phyloP scores from a whole-genome alignment of 2,113 vertebrate species.

The Australoheros scitulus region DNA sequence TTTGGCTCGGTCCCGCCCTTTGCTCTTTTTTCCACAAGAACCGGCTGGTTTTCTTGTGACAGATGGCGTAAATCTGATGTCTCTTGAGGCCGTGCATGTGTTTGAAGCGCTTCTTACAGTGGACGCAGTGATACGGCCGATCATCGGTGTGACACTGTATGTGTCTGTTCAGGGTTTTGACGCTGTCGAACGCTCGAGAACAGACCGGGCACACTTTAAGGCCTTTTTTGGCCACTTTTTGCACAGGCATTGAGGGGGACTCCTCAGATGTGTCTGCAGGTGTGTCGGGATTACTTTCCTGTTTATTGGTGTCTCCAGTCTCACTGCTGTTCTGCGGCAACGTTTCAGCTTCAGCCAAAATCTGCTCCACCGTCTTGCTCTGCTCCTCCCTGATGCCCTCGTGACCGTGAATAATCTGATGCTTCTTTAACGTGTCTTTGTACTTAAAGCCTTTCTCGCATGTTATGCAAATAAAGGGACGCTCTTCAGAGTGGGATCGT shows the following conservation, averaged over 20 bases:
- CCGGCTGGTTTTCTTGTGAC: slow-evolving; percentile 67
- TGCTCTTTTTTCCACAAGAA: slow-evolving; percentile 61
- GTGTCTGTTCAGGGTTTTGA: slow-evolving; percentile 73
- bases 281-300: background rate
- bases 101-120: slow-evolving; percentile 76
- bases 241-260: accelerated
- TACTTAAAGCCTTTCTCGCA: slow-evolving; percentile 79
- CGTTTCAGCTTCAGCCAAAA: slow-evolving; percentile 60
- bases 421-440: slow-evolving; percentile 77
- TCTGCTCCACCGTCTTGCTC: slow-evolving; percentile 67
- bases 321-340: background rate
- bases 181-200: slow-evolving; percentile 55
- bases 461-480: slow-evolving; percentile 69
- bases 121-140: slow-evolving; percentile 71
- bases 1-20: slow-evolving; percentile 1
- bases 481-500: slow-evolving; percentile 71
- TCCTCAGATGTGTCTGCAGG: background rate
- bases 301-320: background rate
- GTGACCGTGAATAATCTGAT: slow-evolving; percentile 75
- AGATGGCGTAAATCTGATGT: slow-evolving; percentile 76
- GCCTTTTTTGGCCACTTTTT: slow-evolving; percentile 34
- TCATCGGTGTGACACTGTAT: slow-evolving; percentile 76
- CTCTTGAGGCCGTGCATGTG: slow-evolving; percentile 77
- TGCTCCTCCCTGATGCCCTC: slow-evolving; percentile 72
- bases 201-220: slow-evolving; percentile 65